These are phyloP conservation scores for Eupithecia subumbrata DNA, from an alignment of 2,888 invertebrate genomes.

Conservation along the genomic window DNA sequence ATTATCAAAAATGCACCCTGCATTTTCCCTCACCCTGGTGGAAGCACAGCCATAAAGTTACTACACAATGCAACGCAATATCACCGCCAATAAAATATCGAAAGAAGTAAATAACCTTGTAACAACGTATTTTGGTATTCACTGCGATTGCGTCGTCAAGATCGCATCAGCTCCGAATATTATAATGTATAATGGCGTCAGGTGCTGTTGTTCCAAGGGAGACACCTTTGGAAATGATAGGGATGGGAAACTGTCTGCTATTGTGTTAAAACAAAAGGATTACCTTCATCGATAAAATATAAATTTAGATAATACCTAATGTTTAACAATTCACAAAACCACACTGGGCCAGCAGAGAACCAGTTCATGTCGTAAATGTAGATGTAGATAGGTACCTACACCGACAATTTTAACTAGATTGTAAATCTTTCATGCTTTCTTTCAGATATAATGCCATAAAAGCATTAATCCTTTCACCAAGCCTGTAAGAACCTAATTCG, in stretches of 20 bases:
- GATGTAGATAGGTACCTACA: no score
- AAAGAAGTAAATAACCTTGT: slow-evolving; percentile 51
- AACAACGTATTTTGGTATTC: slow-evolving; percentile 72
- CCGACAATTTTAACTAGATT: background rate
- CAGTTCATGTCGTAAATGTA: no score
- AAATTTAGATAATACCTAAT: no score
- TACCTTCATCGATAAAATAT: slow-evolving; percentile 40
- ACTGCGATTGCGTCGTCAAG: slow-evolving; percentile 78
- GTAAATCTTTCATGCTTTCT: background rate
- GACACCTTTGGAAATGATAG: slow-evolving; percentile 47
- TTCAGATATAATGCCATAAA: background rate
- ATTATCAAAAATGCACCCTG: slow-evolving; percentile 1
- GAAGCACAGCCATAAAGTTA: slow-evolving; percentile 50
- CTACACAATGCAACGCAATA: slow-evolving; percentile 57
- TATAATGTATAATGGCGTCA: slow-evolving; percentile 83
- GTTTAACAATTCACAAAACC: no score
- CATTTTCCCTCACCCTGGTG: slow-evolving; percentile 16
- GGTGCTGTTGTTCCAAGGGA: slow-evolving; percentile 73
- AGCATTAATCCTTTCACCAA: background rate
- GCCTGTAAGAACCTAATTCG: background rate
- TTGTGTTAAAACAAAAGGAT: slow-evolving; percentile 29
- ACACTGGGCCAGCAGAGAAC: no score
- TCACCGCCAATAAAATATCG: slow-evolving; percentile 73
- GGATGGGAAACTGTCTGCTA: slow-evolving; percentile 8
- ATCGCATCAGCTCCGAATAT: slow-evolving; percentile 81